Conservation (phyloP, 1,140 invertebrate species). For the Drosophila pseudoobscura region DNA sequence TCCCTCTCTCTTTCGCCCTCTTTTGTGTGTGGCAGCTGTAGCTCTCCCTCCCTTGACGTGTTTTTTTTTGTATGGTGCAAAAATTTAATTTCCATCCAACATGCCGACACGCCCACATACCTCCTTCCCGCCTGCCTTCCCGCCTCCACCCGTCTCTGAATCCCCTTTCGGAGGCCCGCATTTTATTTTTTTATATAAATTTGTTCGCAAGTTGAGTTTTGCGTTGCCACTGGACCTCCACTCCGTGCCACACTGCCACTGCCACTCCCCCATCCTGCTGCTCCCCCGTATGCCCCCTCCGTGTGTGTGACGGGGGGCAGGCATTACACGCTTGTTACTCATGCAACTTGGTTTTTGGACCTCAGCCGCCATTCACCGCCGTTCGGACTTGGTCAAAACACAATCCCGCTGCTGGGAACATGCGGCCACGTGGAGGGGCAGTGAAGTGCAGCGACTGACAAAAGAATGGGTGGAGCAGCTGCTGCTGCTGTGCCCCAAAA, state of each 20-base stretch:
- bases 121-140: neutral
- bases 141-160: neutral
- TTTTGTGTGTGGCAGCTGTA: constrained; percentile 17
- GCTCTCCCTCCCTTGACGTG: no score
- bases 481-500: constrained; percentile 12
- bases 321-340: constrained; percentile 77
- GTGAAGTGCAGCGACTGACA: constrained; percentile 28
- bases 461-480: constrained; percentile 38
- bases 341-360: constrained; percentile 54
- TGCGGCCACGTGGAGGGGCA: neutral
- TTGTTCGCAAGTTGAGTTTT: constrained; percentile 5
- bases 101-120: constrained; percentile 33
- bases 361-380: constrained; percentile 41
- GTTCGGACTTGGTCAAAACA: no score
- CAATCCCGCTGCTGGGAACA: neutral
- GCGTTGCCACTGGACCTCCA: constrained; percentile 8
- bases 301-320: constrained; percentile 19
- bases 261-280: constrained; percentile 4
- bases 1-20: constrained; percentile 1
- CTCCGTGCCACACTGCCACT: neutral
- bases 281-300: neutral
- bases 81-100: constrained; percentile 54
- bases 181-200: constrained; percentile 27
- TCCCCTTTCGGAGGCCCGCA: constrained; percentile 17
- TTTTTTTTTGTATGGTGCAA: constrained; percentile 25